Evolutionary conservation across 2,113 vertebrate species (phyloP).

Genomic region (Brienomyrus brachyistius): DNA sequence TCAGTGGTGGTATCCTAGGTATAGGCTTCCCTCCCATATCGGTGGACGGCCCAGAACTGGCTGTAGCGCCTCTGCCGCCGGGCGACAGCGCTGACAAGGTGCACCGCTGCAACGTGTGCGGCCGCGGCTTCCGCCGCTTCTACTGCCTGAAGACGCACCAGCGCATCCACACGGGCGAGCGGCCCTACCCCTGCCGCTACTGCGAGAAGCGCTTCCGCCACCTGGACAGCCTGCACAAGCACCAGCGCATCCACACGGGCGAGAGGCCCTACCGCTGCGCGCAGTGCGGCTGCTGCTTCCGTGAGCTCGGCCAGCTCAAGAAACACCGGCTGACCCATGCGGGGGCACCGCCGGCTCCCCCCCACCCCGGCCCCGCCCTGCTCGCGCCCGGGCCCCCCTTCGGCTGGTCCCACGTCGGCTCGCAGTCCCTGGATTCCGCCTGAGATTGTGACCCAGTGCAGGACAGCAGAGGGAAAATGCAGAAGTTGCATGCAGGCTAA

Average conservation of each 20-base stretch:
- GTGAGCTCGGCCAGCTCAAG: constrained; percentile 46
- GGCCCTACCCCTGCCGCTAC: constrained; percentile 45
- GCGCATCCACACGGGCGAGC: constrained; percentile 47
- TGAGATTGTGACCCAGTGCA: constrained; percentile 8
- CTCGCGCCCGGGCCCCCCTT: constrained; percentile 27
- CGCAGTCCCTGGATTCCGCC: constrained; percentile 41
- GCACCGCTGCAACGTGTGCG: constrained; percentile 44
- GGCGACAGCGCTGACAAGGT: constrained; percentile 27
- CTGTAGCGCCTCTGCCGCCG: background rate
- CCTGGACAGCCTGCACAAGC: constrained; percentile 47
- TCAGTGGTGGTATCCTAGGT: background rate
- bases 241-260: constrained; percentile 49
- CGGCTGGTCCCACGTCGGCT: constrained; percentile 37
- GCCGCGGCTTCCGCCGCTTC: constrained; percentile 45
- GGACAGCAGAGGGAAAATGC: background rate
- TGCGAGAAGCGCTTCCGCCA: constrained; percentile 49
- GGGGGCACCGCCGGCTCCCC: constrained; percentile 14
- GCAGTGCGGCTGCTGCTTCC: constrained; percentile 45
- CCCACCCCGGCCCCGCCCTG: constrained; percentile 25
- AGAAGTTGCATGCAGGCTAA: background rate
- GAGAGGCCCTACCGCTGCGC: constrained; percentile 46
- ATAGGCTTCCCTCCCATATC: constrained; percentile 23
- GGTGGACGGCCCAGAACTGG: background rate
- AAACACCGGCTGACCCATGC: constrained; percentile 47
- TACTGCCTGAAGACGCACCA: constrained; percentile 50